Evolutionary conservation across 2,113 vertebrate genomes (phyloP), one percentile per base, ranked within the genome.

Genomic region (Callocephalon fimbriatum): DNA sequence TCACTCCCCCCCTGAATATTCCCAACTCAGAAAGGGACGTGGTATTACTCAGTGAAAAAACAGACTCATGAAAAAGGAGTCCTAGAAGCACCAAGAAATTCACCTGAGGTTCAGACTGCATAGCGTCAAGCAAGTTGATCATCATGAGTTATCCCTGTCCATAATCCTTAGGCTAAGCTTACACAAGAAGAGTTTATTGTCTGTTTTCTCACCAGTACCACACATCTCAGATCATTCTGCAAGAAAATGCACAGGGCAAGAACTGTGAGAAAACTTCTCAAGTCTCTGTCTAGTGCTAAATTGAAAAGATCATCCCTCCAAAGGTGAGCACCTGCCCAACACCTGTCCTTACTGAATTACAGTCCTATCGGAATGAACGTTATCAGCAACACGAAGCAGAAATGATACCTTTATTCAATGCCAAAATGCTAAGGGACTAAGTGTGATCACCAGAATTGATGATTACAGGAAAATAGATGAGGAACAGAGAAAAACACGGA

Each of bases 321-420:
- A 51, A 79, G 48, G 3, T 32, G 42, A 82, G 58, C 23, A 50
- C 32, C 56, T 42, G 29, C 61, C 29, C 58, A 61, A 7, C 7
- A 0, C 13, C 27, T 50, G 0, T 31, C 63, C 67, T 32, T 31
- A 45, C 29, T 15, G 27, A 79, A 25, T 15, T 45, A 53, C 1
- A 73, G 23, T 42, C 44, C 70, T 45, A 27, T 12, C n/a, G 15
- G 2, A 2, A 38, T 6, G 27, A 61, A 26, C 0, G 5, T 22
- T 42, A 63, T 1, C 5, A 20, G 44, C 58, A 79, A 75, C 1
- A 4, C 9, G 29, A 61, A 54, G 18, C 22, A 85, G 32, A 85
- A 79, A 42, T 40, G 16, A 29, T 6, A 7, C 17, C 12, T 75
- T 66, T 51, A 65, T 45, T 68, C 27, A 26, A 12, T 17, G 40